Base-by-base conservation (phyloP, 2,888 invertebrate genomes). In the Apotomis betuletana region DNA sequence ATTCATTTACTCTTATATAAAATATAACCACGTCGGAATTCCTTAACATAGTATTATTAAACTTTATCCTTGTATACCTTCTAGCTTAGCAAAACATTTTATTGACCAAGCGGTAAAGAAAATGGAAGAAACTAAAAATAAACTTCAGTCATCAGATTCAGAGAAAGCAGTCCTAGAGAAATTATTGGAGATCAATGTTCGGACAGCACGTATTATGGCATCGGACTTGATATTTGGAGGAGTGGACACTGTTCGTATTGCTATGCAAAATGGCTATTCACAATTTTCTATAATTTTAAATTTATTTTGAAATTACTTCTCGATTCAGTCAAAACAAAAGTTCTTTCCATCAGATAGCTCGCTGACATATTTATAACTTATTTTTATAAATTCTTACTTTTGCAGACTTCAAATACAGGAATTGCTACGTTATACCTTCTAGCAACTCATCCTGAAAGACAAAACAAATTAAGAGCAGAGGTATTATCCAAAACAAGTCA, bases 181-280 rank as follows among this genome's bases (percentile, higher is more conserved):
- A 78, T 82, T 96, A 38, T 81, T 95, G 0, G 91, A 91, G 67
- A 91, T 94, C 6, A 94, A 96, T 79, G 92, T 94, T 77, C 87
- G 94, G 69, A 86, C 94, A 4, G 96, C 96, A 0, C 81, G 94
- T 36, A 91, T 95, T n/a, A 95, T 96, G 94, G 95, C 95, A 1
- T 87, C 94, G 75, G 96, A 96, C 77, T 94, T 96, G 94, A 79
- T 96, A 52, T 91, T 94, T 60, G 96, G 95, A 27, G 96, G 96
- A 62, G 91, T 95, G 8, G 96, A 96, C 85, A 96, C 96, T 74
- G 96, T 96, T 85, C 89, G 77, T 46, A 49, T 49, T 49, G 49
- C 5, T 49, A 27, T 46, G 3, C 41, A 6, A 41, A 5, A 41
- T 5, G 5, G 41, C 41, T 27, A 27, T 27, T 27, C 27, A 27